A percentile compares a stretch with the other conserved stretches of the same genome.
phyloP scores from a whole-genome alignment of 2,113 vertebrate species.

The Sporophila hypoxantha region DNA sequence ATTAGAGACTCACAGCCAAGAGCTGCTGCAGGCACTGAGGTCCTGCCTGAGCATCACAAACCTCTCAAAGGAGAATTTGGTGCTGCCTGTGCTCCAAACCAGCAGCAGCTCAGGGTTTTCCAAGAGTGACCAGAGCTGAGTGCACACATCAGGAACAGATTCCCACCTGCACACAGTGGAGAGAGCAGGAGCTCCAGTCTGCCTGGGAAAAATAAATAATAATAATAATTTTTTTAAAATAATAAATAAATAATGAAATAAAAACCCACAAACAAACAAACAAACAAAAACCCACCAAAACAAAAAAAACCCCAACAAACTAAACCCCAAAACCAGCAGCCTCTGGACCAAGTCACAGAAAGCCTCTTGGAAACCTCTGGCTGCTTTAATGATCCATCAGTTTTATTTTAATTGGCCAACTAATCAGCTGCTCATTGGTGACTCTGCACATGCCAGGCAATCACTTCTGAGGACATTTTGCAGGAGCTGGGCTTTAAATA shows the following conservation, averaged over 20 bases:
- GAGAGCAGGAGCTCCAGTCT: background rate
- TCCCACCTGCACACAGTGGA: background rate
- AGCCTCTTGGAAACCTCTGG: background rate
- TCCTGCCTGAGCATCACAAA: background rate
- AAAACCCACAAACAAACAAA: no score
- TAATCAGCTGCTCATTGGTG: constrained; percentile 13
- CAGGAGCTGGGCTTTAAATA: constrained; percentile 17
- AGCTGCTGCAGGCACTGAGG: background rate
- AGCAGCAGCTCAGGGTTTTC: background rate
- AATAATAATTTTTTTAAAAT: no score
- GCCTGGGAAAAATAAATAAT: background rate
- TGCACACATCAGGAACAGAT: fast-evolving
- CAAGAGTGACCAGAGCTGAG: background rate
- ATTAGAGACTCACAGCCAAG: background rate
- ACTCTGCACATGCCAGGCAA: background rate
- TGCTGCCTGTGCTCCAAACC: background rate
- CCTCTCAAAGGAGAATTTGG: background rate
- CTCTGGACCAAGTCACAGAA: background rate
- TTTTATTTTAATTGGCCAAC: constrained; percentile 26
- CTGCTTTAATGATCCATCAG: background rate
- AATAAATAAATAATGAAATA: no score
- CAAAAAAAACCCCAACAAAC: no score
- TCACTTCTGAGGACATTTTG: background rate
- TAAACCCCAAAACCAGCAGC: background rate
- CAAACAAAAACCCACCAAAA: no score